These are phyloP conservation scores for Drosophila trapezifrons DNA, from an alignment of 1,140 invertebrate species.

Conservation along the genomic window DNA sequence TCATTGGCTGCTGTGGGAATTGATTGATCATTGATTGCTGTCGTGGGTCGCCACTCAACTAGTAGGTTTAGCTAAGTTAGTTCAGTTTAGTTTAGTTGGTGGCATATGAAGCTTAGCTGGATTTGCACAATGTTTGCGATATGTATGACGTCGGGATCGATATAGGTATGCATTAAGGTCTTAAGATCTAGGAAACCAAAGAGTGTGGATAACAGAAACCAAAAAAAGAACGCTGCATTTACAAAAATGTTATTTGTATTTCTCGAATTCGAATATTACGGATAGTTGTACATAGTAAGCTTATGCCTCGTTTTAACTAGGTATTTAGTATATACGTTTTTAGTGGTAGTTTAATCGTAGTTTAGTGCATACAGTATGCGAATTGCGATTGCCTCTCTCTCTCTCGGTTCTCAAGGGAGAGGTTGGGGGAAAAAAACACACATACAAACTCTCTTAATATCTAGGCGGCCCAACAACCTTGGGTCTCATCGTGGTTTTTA, in stretches of 20 bases:
- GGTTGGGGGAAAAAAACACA: slow-evolving; percentile 56
- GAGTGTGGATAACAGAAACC: slow-evolving; percentile 27
- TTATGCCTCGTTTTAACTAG: slow-evolving; percentile 55
- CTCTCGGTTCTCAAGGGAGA: slow-evolving; percentile 31
- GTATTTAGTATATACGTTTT: slow-evolving; percentile 51
- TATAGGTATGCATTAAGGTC: slow-evolving; percentile 46
- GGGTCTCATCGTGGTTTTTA: slow-evolving; percentile 42
- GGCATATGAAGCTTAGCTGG: slow-evolving; percentile 55
- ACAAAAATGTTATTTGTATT: slow-evolving; percentile 76
- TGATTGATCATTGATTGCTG: slow-evolving; percentile 56
- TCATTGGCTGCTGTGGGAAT: slow-evolving; percentile 38
- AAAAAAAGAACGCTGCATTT: slow-evolving; percentile 48
- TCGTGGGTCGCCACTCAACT: slow-evolving; percentile 40
- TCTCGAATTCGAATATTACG: slow-evolving; percentile 54
- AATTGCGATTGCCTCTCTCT: slow-evolving; percentile 70
- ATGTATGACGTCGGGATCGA: slow-evolving; percentile 72
- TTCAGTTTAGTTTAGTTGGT: too few relatives aligned
- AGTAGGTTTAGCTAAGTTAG: neutral
- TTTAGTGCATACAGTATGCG: slow-evolving; percentile 78
- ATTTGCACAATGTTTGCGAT: slow-evolving; percentile 74
- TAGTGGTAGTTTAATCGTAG: slow-evolving; percentile 64
- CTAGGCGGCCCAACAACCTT: too few relatives aligned
- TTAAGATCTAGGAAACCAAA: slow-evolving; percentile 58
- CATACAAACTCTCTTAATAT: slow-evolving; percentile 54
- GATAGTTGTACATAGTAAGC: slow-evolving; percentile 65